Evolutionary conservation across 2,797 vertebrate species (phyloP).

Genomic region (Dermochelys coriacea): DNA sequence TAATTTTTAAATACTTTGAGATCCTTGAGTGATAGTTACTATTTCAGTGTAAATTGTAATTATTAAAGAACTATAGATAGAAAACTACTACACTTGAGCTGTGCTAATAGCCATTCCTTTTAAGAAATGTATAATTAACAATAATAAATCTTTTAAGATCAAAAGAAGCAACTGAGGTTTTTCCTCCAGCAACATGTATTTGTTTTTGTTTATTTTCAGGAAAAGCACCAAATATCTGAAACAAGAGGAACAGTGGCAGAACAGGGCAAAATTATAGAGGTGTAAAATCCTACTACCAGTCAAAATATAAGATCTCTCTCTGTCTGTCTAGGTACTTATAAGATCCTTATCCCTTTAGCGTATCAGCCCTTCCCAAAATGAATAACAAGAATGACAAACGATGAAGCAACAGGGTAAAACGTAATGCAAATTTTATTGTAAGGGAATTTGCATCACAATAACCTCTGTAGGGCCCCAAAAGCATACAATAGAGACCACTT

Average conservation of each 20-base stretch:
- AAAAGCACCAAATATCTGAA: neutral
- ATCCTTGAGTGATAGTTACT: neutral
- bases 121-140: neutral
- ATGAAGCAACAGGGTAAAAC: accelerated
- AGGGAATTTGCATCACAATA: neutral
- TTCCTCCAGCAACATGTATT: neutral
- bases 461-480: neutral
- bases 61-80: neutral
- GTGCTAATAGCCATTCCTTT: neutral
- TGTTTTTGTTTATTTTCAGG: constrained; percentile 13
- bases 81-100: neutral
- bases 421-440: neutral
- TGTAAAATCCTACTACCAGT: neutral
- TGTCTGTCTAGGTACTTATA: neutral
- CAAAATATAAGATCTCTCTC: neutral
- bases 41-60: neutral
- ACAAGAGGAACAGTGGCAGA: neutral
- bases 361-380: neutral
- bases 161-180: neutral
- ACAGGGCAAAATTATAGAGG: constrained; percentile 42
- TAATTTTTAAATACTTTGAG: neutral
- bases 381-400: neutral
- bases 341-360: neutral
- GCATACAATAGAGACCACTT: neutral
- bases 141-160: neutral